Evolutionary conservation across 64 coral and sea anemone genomes (phyloP), one percentile per base, ranked within the genome.

Genomic region (Orbicella faveolata): DNA sequence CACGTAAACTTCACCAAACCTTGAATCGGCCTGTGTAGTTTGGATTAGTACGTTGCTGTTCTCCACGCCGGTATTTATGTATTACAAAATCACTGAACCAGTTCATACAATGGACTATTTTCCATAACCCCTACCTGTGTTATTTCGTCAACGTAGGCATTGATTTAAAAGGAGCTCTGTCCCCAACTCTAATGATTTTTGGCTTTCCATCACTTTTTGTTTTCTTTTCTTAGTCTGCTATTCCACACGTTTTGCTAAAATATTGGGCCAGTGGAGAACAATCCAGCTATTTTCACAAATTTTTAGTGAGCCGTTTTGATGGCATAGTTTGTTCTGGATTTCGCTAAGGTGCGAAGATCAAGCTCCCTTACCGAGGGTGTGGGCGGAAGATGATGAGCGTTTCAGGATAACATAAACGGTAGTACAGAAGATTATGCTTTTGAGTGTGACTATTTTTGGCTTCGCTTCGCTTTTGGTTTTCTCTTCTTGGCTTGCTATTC

Each of bases 11-110:
- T 9, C 73, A 74, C 34, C 73, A 15, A 30, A 74, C 73, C 73
- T 74, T 74, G 5, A 74, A 74, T 74, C 26, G 33, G 73, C 34
- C 33, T 74, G 73, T 74, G 73, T 74, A 34, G 73, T 74, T 74
- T 34, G 0, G 73, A 74, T 74, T 74, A 34, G 35, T 2, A 25
- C 20, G 30, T n/a, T 74, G 70, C 30, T 30, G 30, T 30, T 30
- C 70, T 30, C 70, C 23, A 30, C 70, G 70, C 26, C 26, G 70
- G 70, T 74, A 74, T 74, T 74, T 74, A 74, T 74, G 70, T 30
- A 30, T 74, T 26, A 74, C 25, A 74, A 74, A 74, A 74, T 34
- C 73, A 74, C 73, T 74, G 73, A 74, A 74, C 5, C 73, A 34
- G 73, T 74, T 74, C 73, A 74, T 74, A 4, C 73, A 74, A 74